Conservation (phyloP, 2,888 invertebrate genomes). For the Sinelater perroti region DNA sequence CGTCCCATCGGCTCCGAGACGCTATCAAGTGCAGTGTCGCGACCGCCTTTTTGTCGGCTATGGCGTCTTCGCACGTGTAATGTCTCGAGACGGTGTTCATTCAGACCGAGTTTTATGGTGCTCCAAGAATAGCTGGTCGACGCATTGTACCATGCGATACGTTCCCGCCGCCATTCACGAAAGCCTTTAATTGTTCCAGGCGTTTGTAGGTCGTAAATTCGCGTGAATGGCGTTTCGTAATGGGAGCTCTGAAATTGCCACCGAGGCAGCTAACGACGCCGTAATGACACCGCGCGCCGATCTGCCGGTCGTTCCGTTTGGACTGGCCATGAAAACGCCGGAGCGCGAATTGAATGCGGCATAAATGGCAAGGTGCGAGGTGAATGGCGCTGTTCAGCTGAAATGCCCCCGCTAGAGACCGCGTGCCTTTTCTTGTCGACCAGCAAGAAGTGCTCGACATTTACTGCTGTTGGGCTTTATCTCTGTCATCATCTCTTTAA, state of each 20-base stretch:
- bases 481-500: too few species aligned
- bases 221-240: conserved; percentile 6
- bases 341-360: background rate
- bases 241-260: conserved; percentile 3
- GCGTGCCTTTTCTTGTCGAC: too few species aligned
- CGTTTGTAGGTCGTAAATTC: conserved; percentile 35
- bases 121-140: conserved; percentile 15
- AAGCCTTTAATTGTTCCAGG: conserved; percentile 29
- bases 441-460: too few species aligned
- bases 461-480: too few species aligned
- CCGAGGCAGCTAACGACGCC: conserved; percentile 1
- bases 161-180: conserved; percentile 12
- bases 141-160: conserved; percentile 16
- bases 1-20: background rate
- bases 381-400: background rate
- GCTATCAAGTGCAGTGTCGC: conserved; percentile 1
- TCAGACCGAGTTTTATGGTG: conserved; percentile 27
- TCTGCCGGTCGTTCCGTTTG: background rate
- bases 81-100: conserved; percentile 17
- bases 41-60: background rate
- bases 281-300: background rate
- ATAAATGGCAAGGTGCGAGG: background rate
- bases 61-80: conserved; percentile 3
- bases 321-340: conserved; percentile 3
- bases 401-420: background rate